Conservation (phyloP, 2,797 vertebrate genomes). For the Pseudomugil gertrudae region DNA sequence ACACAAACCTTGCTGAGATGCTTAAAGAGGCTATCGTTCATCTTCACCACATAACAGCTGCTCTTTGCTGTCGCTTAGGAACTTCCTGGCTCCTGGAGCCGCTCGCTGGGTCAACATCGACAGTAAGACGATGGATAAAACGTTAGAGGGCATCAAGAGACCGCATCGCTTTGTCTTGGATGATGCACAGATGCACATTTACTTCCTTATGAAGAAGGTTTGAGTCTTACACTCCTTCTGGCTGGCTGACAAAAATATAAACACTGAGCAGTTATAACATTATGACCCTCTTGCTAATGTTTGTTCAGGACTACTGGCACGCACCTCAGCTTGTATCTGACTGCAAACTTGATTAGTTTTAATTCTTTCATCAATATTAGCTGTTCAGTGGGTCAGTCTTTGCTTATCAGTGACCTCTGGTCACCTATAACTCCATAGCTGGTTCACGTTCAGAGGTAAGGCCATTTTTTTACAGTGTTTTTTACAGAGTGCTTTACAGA, state of each 20-base stretch:
- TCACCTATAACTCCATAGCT: too few species aligned
- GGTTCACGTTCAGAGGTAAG: too few species aligned
- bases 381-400: too few species aligned
- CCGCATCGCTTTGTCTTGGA: conserved; percentile 93
- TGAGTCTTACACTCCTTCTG: conserved; percentile 17
- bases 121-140: conserved; percentile 93
- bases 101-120: conserved; percentile 94
- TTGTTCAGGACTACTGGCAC: too few species aligned
- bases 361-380: too few species aligned
- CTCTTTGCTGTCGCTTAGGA: conserved; percentile 42
- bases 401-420: too few species aligned
- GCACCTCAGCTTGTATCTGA: too few species aligned
- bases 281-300: neutral
- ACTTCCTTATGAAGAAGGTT: conserved; percentile 98
- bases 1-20: neutral
- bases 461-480: too few species aligned
- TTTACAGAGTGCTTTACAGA: too few species aligned
- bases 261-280: neutral
- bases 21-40: neutral
- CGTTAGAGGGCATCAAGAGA: conserved; percentile 84
- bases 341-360: too few species aligned
- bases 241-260: neutral
- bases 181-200: conserved; percentile 93
- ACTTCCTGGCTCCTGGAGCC: conserved; percentile 90
- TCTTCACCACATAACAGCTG: neutral